Evolutionary conservation across 2,797 vertebrate species (phyloP).

Genomic region (Monodelphis domestica): DNA sequence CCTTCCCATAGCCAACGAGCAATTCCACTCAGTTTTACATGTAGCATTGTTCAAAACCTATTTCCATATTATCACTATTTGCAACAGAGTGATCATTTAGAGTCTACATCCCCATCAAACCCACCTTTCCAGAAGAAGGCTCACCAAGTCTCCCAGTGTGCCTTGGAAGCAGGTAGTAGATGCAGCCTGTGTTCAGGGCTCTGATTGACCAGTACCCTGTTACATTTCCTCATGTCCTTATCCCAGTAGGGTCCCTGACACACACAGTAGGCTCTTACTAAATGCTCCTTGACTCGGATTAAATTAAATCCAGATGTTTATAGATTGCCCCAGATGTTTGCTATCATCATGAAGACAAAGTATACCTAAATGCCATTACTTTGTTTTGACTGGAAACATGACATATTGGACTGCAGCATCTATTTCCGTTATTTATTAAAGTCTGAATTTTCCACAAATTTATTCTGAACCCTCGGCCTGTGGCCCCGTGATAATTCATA

Average conservation of each 20-base stretch:
- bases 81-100: no score
- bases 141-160: neutral
- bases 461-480: conserved; percentile 19
- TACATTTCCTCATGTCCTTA: neutral
- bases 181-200: neutral
- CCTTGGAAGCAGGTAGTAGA: neutral
- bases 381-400: conserved; percentile 1
- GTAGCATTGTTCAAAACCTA: no score
- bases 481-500: neutral
- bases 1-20: no score
- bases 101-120: no score
- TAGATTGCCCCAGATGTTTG: neutral
- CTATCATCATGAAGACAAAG: neutral
- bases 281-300: neutral
- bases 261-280: neutral
- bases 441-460: conserved; percentile 19
- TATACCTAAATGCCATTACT: neutral
- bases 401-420: neutral
- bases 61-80: no score
- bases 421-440: conserved; percentile 21
- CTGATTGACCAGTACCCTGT: neutral
- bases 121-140: neutral
- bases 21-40: no score
- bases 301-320: neutral
- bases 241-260: neutral